Percentiles rank a stretch among this genome's conserved stretches.
phyloP scores from a whole-genome alignment of 2,797 vertebrate species.

The Dermochelys coriacea region DNA sequence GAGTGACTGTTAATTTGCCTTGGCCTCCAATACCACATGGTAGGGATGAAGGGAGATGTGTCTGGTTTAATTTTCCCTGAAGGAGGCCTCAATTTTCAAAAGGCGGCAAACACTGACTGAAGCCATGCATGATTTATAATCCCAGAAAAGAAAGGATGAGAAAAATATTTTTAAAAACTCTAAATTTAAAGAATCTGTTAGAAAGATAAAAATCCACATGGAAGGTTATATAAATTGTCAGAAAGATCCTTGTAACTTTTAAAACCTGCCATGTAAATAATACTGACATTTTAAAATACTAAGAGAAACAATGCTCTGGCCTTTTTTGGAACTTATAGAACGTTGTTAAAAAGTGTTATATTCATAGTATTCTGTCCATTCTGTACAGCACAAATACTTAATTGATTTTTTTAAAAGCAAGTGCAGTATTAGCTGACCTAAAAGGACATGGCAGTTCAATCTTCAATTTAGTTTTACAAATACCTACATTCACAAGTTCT shows the following conservation, averaged over 20 bases:
- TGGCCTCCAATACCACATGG: background rate
- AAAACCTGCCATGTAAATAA: background rate
- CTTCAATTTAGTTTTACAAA: background rate
- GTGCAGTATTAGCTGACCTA: background rate
- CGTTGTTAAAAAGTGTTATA: background rate
- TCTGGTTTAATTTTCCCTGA: background rate
- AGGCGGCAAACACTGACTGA: too few species aligned
- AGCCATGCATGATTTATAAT: too few species aligned
- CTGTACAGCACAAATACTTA: background rate
- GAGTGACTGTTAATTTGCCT: background rate
- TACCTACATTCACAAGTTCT: slow-evolving; percentile 10
- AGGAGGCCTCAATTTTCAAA: background rate
- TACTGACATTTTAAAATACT: background rate
- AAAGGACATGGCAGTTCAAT: background rate
- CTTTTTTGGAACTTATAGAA: background rate
- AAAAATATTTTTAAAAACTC: too few species aligned
- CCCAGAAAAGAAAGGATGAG: too few species aligned
- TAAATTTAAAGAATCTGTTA: too few species aligned
- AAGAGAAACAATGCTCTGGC: background rate
- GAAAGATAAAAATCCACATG: rapidly evolving
- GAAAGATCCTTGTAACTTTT: background rate
- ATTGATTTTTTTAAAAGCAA: background rate
- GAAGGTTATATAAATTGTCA: background rate
- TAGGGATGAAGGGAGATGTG: background rate
- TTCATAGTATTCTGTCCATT: background rate